Conservation (phyloP, 2,113 vertebrate genomes). For the Paratilapia polleni region DNA sequence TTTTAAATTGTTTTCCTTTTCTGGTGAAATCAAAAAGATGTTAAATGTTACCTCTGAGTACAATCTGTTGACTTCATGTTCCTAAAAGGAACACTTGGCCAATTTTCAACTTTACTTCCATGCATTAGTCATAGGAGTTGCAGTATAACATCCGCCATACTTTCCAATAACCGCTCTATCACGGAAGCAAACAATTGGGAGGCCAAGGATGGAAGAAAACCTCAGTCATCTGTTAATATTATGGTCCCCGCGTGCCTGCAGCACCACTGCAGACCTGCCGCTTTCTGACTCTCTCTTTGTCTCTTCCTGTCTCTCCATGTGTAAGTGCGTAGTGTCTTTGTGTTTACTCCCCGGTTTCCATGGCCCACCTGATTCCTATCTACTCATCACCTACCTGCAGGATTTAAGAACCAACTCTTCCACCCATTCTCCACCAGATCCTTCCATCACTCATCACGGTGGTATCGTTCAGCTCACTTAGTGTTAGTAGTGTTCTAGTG, state of each 20-base stretch:
- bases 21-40: constrained; percentile 1
- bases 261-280: neutral
- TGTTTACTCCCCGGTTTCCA: neutral
- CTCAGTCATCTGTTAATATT: neutral
- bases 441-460: neutral
- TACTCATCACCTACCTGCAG: neutral
- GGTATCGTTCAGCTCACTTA: neutral
- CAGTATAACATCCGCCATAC: neutral
- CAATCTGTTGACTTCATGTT: constrained; percentile 1
- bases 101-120: neutral
- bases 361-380: neutral
- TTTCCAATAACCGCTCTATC: neutral
- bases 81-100: constrained; percentile 9
- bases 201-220: neutral
- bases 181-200: neutral
- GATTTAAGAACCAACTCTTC: neutral
- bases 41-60: constrained; percentile 25
- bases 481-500: neutral
- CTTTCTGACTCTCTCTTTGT: neutral
- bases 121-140: constrained; percentile 14
- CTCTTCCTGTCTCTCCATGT: neutral
- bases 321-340: neutral
- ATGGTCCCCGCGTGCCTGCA: neutral
- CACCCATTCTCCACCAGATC: neutral
- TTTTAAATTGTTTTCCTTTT: constrained; percentile 1